These are phyloP conservation scores for Hemicentrotus pulcherrimus DNA, from an alignment of 35 echinoderm and acorn worm genomes.

Conservation along the genomic window DNA sequence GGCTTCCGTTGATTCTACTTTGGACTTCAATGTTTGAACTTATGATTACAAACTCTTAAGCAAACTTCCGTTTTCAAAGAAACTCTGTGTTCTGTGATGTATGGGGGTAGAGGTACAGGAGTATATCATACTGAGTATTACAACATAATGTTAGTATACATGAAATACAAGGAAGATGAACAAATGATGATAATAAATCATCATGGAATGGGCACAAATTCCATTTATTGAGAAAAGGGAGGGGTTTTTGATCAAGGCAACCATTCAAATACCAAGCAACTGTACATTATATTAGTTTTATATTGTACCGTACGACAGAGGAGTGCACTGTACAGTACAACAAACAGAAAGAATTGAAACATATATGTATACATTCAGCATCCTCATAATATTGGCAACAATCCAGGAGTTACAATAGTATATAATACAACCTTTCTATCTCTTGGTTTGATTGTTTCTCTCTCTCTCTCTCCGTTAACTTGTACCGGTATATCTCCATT, in stretches of 20 bases:
- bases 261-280: background rate
- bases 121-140: background rate
- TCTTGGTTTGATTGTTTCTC: no score
- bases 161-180: background rate
- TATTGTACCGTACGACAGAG: no score
- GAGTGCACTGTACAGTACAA: background rate
- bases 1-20: background rate
- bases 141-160: background rate
- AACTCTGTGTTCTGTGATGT: background rate
- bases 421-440: background rate
- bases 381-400: background rate
- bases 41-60: background rate
- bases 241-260: no score
- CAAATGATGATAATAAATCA: background rate
- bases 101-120: background rate
- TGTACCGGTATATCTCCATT: background rate
- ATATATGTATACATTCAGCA: background rate
- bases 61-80: constrained; percentile 38
- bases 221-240: no score
- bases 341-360: background rate
- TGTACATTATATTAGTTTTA: background rate
- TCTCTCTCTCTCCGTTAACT: background rate
- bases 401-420: background rate
- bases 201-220: no score
- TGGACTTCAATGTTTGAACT: background rate